Evolutionary conservation across 2,797 vertebrate species (phyloP).

Genomic region (Molossus molossus): DNA sequence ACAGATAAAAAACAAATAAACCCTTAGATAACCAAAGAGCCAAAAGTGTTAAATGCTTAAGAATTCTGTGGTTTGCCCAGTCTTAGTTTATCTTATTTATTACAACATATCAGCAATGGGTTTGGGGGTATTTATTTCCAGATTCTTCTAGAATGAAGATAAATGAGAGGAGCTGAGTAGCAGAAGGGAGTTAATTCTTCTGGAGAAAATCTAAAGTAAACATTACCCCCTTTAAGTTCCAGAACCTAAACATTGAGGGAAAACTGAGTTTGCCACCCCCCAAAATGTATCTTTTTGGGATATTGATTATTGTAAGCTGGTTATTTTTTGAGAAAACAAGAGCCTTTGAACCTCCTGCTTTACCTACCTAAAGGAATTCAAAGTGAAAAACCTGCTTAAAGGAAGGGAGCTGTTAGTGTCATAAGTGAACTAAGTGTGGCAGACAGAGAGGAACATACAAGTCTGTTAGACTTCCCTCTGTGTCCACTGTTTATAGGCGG

Average conservation of each 20-base stretch:
- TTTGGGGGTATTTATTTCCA: neutral
- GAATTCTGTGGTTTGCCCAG: neutral
- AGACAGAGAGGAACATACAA: neutral
- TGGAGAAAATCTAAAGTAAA: neutral
- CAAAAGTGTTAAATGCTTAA: neutral
- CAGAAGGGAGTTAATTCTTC: neutral
- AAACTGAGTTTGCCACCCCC: neutral
- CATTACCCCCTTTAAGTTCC: neutral
- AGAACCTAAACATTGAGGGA: neutral
- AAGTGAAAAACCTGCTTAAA: neutral
- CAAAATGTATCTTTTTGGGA: neutral
- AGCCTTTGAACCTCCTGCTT: neutral
- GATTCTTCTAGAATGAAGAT: neutral
- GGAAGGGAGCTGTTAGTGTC: neutral
- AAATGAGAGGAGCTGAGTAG: neutral
- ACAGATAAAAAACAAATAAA: neutral
- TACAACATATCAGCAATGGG: neutral
- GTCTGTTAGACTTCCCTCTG: neutral
- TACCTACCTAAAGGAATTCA: neutral
- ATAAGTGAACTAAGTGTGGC: neutral
- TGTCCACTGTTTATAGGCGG: neutral
- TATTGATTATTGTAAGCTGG: neutral
- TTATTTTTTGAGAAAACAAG: neutral
- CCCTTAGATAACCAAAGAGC: neutral
- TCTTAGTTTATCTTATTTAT: neutral